A percentile compares a stretch with the other conserved stretches of the same genome.
Evolutionary conservation across 2,797 vertebrate species (phyloP).

Genomic region (Poeciliopsis paucimaculata): DNA sequence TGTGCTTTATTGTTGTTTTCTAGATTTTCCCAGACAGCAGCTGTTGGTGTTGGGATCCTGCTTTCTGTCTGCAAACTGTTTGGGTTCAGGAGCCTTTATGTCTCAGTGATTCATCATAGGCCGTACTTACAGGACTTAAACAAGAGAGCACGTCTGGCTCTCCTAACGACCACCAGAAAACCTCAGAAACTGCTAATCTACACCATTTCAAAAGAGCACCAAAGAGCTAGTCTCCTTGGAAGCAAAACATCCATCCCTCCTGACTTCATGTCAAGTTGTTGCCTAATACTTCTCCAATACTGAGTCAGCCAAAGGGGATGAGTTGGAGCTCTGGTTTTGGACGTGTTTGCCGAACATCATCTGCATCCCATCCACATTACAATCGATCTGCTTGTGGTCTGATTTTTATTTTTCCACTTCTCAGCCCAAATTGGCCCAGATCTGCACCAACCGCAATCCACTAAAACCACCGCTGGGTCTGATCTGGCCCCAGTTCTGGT

Average conservation of each 20-base stretch:
- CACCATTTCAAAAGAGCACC: not conserved
- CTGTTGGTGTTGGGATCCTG: not conserved
- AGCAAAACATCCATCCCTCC: not conserved
- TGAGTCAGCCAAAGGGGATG: not conserved
- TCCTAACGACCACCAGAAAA: not conserved
- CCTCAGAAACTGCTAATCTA: not conserved
- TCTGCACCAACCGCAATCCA: slow-evolving; percentile 1
- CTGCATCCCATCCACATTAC: not conserved
- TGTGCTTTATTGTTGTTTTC: not conserved
- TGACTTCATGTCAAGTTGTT: not conserved
- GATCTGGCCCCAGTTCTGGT: not conserved
- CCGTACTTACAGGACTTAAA: not conserved
- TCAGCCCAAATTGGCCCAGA: slow-evolving; percentile 1
- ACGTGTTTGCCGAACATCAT: not conserved
- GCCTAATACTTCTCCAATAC: not conserved
- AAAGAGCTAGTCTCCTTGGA: not conserved
- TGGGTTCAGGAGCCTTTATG: not conserved
- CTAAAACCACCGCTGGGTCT: not conserved
- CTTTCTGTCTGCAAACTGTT: not conserved
- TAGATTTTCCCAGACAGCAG: not conserved
- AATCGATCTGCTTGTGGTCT: not conserved
- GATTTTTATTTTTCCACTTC: not conserved
- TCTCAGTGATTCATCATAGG: not conserved
- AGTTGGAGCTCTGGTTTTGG: not conserved
- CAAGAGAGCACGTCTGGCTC: not conserved